Evolutionary conservation across 2,113 vertebrate species (phyloP), one percentile per base, ranked within the genome.

Genomic region (Lasiurus cinereus): DNA sequence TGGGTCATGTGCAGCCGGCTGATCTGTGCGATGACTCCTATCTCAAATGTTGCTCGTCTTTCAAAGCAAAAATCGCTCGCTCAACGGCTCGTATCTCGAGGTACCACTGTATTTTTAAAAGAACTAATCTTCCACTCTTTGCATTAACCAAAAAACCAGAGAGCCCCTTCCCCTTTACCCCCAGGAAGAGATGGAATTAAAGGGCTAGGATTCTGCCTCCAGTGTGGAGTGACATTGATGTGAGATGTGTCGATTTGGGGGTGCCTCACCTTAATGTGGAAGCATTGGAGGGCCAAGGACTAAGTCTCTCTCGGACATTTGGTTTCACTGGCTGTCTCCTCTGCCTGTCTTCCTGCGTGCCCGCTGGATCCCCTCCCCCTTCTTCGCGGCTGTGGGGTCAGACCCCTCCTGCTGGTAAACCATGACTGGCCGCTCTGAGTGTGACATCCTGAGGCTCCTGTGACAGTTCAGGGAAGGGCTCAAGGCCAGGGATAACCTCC

Each of bases 61-160:
- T n/a, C n/a, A n/a, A n/a, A n/a, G n/a, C n/a, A n/a, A n/a, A n/a
- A n/a, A n/a, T n/a, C n/a, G n/a, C n/a, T n/a, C n/a, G n/a, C n/a
- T n/a, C n/a, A n/a, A n/a, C n/a, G n/a, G n/a, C n/a, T n/a, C n/a
- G n/a, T n/a, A n/a, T n/a, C n/a, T n/a, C n/a, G n/a, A n/a, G n/a
- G n/a, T n/a, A n/a, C n/a, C n/a, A n/a, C n/a, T n/a, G n/a, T 54
- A 54, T 21, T 54, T 18, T 8, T 54, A 54, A 54, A 70, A 72
- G 48, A 78, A 77, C 36, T 5, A 16, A 59, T 70, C 54, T 83
- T 22, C 24, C 33, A 52, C 3, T 88, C 14, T 92, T 86, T 64
- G 27, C 9, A 43, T 83, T 91, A 82, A 46, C 52, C 50, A 80
- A 94, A 54, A 73, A 91, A 14, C 29, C 66, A 94, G 46, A 88